A percentile compares a stretch with the other conserved stretches of the same genome.
These are phyloP conservation scores for Coenonympha glycerion DNA, from an alignment of 2,888 invertebrate genomes.

Conservation along the genomic window DNA sequence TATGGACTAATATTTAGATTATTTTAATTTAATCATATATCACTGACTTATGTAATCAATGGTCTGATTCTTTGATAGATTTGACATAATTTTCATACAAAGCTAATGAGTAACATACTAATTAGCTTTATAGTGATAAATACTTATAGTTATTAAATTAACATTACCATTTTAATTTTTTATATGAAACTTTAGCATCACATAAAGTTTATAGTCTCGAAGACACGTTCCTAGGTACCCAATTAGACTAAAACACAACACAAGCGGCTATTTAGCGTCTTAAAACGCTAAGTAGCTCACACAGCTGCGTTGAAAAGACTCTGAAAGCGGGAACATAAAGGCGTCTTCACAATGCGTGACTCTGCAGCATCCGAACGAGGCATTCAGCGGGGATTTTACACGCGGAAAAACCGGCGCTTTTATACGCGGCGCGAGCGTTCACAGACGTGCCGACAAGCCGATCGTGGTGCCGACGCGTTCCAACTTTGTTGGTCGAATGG, in stretches of 20 bases:
- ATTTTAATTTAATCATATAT: too few species aligned
- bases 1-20: too few species aligned
- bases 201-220: background rate
- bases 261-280: constrained; percentile 8
- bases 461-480: background rate
- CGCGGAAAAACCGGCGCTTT: constrained; percentile 7
- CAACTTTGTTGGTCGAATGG: background rate
- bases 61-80: too few species aligned
- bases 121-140: too few species aligned
- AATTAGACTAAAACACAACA: constrained; percentile 3
- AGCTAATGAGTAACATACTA: too few species aligned
- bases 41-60: too few species aligned
- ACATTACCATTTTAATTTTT: too few species aligned
- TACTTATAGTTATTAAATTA: too few species aligned
- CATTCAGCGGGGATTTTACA: constrained; percentile 9
- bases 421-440: background rate
- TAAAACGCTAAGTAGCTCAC: constrained; percentile 11
- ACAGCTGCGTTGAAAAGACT: constrained; percentile 8
- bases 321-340: constrained; percentile 8
- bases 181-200: too few species aligned
- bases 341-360: constrained; percentile 2
- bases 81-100: too few species aligned
- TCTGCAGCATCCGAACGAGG: constrained; percentile 5
- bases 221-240: background rate
- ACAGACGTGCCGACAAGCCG: background rate